Evolutionary conservation across 2,888 invertebrate genomes (phyloP).

Genomic region (Chymomyza fuscimana): DNA sequence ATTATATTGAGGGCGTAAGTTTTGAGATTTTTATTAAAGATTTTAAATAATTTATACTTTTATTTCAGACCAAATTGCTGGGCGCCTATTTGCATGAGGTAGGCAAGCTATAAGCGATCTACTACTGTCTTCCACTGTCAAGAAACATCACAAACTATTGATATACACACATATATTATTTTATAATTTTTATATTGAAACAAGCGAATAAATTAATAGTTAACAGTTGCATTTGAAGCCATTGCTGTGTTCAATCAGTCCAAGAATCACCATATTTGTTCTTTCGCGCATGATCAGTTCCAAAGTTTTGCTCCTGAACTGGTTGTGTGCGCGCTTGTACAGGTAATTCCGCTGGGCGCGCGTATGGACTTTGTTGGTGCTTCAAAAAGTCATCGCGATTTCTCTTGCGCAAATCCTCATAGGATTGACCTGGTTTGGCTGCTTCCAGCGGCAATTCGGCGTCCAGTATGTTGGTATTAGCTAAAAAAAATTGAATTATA

Average conservation of each 20-base stretch:
- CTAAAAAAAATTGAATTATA: slow-evolving; percentile 34
- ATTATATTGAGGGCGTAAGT: slow-evolving; percentile 96
- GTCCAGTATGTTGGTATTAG: slow-evolving; percentile 75
- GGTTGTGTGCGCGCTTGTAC: slow-evolving; percentile 1
- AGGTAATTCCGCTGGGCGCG: slow-evolving; percentile 62
- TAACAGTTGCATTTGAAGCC: slow-evolving; percentile 27
- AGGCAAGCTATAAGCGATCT: slow-evolving; percentile 60
- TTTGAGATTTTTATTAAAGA: background rate
- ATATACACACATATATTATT: slow-evolving; percentile 23
- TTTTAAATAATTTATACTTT: slow-evolving; percentile 6
- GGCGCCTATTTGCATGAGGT: slow-evolving; percentile 93
- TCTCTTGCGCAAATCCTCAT: slow-evolving; percentile 86
- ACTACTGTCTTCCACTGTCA: slow-evolving; percentile 16
- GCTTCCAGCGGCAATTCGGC: slow-evolving; percentile 80
- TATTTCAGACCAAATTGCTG: slow-evolving; percentile 90
- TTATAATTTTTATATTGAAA: slow-evolving; percentile 29
- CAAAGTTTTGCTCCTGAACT: slow-evolving; percentile 13
- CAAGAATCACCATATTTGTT: slow-evolving; percentile 79
- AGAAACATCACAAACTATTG: slow-evolving; percentile 28
- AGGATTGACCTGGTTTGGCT: slow-evolving; percentile 81
- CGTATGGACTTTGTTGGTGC: slow-evolving; percentile 68
- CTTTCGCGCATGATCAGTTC: slow-evolving; percentile 40
- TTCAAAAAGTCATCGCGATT: slow-evolving; percentile 84
- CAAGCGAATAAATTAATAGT: slow-evolving; percentile 38
- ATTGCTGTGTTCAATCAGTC: slow-evolving; percentile 63